Evolutionary conservation across 2,797 vertebrate genomes (phyloP).

Genomic region (Limosa lapponica): DNA sequence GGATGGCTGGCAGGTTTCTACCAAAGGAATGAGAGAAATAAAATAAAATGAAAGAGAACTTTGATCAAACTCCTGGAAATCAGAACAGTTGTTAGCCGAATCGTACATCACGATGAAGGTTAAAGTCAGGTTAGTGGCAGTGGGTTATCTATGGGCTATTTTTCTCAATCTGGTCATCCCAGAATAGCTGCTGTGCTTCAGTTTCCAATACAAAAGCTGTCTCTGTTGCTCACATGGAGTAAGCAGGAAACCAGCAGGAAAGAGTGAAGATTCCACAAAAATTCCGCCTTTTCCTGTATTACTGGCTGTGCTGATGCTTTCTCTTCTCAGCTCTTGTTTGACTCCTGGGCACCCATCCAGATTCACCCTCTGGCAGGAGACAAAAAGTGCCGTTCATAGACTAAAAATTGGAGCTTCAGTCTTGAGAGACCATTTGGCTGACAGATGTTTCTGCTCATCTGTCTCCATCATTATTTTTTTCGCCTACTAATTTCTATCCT

Average conservation of each 20-base stretch:
- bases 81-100: not conserved
- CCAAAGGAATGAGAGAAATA: not conserved
- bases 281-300: constrained; percentile 49
- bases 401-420: not conserved
- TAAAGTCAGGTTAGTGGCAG: not conserved
- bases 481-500: not conserved
- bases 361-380: constrained; percentile 11
- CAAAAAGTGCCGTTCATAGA: constrained; percentile 34
- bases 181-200: not conserved
- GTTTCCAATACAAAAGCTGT: constrained; percentile 32
- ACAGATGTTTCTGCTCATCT: constrained; percentile 45
- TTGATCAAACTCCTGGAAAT: not conserved
- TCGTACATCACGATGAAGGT: not conserved
- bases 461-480: not conserved
- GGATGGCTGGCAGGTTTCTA: not conserved
- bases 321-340: constrained; percentile 40
- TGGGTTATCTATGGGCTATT: not conserved
- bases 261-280: constrained; percentile 62
- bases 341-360: constrained; percentile 44
- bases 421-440: constrained; percentile 50
- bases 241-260: constrained; percentile 61
- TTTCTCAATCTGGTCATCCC: not conserved
- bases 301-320: not conserved
- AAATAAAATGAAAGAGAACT: not conserved
- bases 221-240: constrained; percentile 34